Percentiles rank a stretch among this genome's conserved stretches.
Evolutionary conservation across 2,113 vertebrate species (phyloP).

Genomic region (Anolis carolinensis): DNA sequence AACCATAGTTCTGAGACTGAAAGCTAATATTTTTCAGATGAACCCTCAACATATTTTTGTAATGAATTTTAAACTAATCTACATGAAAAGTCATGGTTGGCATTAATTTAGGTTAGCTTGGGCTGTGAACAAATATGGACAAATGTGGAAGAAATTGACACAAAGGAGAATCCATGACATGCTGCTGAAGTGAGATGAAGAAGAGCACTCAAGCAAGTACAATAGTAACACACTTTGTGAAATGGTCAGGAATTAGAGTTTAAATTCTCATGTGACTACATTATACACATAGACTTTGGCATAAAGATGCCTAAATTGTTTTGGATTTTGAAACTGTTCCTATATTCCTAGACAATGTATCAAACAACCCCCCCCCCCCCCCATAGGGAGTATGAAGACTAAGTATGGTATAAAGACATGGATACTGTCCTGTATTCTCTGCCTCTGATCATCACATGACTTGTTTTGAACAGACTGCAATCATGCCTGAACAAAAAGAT

Average conservation of each 20-base stretch:
- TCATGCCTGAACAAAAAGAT: neutral
- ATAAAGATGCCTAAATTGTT: neutral
- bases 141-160: neutral
- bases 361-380: no score
- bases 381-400: neutral
- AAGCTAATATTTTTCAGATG: conserved; percentile 37
- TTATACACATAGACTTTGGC: neutral
- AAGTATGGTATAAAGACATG: neutral
- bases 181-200: conserved; percentile 34
- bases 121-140: neutral
- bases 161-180: neutral
- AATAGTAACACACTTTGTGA: conserved; percentile 34
- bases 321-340: no score
- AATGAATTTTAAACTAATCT: conserved; percentile 60
- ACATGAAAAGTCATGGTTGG: conserved; percentile 26
- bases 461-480: neutral
- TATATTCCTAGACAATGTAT: neutral
- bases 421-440: neutral
- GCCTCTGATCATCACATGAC: no score
- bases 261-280: neutral
- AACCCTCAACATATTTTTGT: conserved; percentile 45
- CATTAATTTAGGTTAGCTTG: conserved; percentile 46
- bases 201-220: conserved; percentile 52
- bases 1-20: conserved; percentile 45
- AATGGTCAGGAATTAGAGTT: neutral